Base-by-base conservation (phyloP, 2,888 invertebrate species). In the Temnothorax rugatulus region DNA sequence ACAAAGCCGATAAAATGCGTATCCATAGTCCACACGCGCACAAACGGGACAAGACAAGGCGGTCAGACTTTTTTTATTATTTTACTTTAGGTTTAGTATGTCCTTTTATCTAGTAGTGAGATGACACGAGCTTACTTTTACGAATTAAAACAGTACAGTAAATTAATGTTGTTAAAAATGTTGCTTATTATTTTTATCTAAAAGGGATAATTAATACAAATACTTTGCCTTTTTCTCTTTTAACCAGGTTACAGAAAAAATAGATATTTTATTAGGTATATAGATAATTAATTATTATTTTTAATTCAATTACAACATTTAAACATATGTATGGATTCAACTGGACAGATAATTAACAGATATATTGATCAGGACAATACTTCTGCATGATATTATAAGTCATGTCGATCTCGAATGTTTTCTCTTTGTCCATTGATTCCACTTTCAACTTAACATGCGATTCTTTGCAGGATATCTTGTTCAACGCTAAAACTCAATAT, bases 1-100 rank as follows among this genome's bases (percentile, higher is more conserved):
- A 98, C 95, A 99, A 99, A 95, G 98, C 99, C 63, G 99, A 99
- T 95, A 99, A 99, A 96, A 99, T 99, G 99, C 97, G 98, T 95
- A 99, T 99, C 93, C 99, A 99, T 95, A 97, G 98, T 90, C 98
- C 98, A 54, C 97, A 97, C 92, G 97, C 98, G 15, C 97, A 98
- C 94, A 96, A 97, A 84, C 97, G 97, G 89, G 97, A 96, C 84
- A 96, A 97, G 85, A 97, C 97, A 86, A 97, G 97, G 89, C 97
- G 97, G 85, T 98, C 99, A 71, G 99, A 99, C 95, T 99, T 99
- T 95, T 99, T 99, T 96, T 99, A 98, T 95, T 99, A 99, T 95
- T 99, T 99, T 95, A 99, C 99, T 0, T 96, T 99, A 86, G 99
- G 99, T 90, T 95, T 99, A 96, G 98, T 96, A 71, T 82, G 9